Evolutionary conservation across 2,113 vertebrate genomes (phyloP).

Genomic region (Megaptera novaeangliae): DNA sequence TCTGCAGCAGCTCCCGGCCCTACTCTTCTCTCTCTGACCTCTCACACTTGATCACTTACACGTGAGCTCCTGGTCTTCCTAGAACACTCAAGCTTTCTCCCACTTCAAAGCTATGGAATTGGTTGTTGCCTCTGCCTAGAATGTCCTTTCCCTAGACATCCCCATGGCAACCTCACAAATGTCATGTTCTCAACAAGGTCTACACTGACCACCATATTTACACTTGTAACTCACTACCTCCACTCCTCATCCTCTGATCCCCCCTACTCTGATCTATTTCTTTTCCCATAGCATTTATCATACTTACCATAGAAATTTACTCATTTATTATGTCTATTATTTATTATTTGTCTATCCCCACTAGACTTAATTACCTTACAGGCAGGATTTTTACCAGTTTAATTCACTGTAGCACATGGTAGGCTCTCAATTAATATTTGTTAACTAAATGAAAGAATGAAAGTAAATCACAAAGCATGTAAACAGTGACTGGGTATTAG

Average conservation of each 20-base stretch:
- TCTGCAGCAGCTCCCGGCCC: not conserved
- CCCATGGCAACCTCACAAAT: not conserved
- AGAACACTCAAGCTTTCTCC: not conserved
- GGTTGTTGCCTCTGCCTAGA: not conserved
- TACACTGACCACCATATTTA: not conserved
- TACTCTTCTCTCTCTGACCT: not conserved
- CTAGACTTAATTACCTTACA: not conserved
- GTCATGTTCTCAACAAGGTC: not conserved
- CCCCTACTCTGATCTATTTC: not conserved
- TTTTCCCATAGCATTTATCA: not conserved
- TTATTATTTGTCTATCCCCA: not conserved
- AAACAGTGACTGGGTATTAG: not conserved
- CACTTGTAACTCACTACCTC: not conserved
- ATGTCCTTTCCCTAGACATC: not conserved
- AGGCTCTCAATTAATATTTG: not conserved
- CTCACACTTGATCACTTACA: fast-evolving
- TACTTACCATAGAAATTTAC: not conserved
- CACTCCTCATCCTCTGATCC: not conserved
- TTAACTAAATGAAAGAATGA: not conserved
- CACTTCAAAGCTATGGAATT: not conserved
- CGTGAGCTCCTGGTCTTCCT: not conserved
- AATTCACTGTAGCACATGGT: not conserved
- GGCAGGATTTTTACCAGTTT: not conserved
- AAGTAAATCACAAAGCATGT: not conserved
- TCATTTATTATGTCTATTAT: not conserved